phyloP scores from a whole-genome alignment of 2,797 vertebrate species.

The Dallia pectoralis region DNA sequence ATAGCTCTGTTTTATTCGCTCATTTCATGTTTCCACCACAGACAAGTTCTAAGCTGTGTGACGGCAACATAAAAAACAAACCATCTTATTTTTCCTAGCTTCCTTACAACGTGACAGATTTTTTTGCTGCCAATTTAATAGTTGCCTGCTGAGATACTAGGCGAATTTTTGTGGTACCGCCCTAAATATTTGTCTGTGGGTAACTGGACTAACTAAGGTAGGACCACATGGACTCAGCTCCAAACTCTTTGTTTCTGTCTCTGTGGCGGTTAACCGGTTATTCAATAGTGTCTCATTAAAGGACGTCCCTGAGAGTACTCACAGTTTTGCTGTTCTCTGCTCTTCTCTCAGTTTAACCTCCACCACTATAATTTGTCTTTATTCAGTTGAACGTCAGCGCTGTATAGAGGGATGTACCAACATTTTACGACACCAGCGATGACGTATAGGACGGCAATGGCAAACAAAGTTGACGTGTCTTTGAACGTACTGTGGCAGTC shows the following conservation, averaged over 20 bases:
- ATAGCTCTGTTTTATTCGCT: no score
- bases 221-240: conserved; percentile 17
- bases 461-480: no score
- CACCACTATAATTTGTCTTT: conserved; percentile 18
- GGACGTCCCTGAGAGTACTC: conserved; percentile 15
- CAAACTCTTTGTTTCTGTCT: conserved; percentile 20
- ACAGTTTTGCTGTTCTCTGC: background rate
- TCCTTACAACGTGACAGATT: no score
- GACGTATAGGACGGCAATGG: no score
- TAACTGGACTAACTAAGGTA: background rate
- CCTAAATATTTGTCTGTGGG: background rate
- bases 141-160: background rate
- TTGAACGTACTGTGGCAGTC: no score
- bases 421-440: no score
- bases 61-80: no score
- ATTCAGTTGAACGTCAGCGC: no score
- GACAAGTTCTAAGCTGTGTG: no score
- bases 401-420: no score
- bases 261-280: conserved; percentile 9
- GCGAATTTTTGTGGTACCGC: background rate
- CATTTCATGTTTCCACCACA: no score
- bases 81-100: no score
- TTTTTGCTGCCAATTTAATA: conserved; percentile 9
- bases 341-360: conserved; percentile 26
- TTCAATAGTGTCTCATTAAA: conserved; percentile 54